phyloP scores from a whole-genome alignment of 2,888 invertebrate genomes.

The Cistogaster globosa region DNA sequence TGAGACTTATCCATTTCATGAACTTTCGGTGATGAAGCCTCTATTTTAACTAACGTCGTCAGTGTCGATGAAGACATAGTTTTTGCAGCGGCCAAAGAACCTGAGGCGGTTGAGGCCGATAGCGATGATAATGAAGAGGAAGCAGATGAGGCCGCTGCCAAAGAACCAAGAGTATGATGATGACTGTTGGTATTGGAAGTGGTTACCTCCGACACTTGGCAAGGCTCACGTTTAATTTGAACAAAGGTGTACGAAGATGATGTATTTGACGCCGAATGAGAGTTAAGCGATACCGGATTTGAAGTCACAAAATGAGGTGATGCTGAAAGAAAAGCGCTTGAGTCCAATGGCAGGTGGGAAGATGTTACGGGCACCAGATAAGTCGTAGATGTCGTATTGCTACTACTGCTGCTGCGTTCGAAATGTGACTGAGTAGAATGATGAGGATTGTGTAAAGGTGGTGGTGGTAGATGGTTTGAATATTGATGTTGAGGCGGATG shows the following conservation, averaged over 20 bases:
- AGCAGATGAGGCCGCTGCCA: slow-evolving; percentile 73
- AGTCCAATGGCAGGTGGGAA: slow-evolving; percentile 76
- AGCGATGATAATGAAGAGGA: slow-evolving; percentile 73
- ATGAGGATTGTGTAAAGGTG: slow-evolving; percentile 32
- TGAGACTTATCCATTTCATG: slow-evolving; percentile 78
- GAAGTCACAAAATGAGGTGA: slow-evolving; percentile 76
- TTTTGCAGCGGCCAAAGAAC: slow-evolving; percentile 75
- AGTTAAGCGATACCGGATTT: slow-evolving; percentile 61
- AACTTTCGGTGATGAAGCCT: slow-evolving; percentile 82
- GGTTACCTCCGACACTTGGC: slow-evolving; percentile 83
- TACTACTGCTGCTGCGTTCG: slow-evolving; percentile 72
- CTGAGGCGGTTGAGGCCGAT: slow-evolving; percentile 44
- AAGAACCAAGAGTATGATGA: slow-evolving; percentile 70
- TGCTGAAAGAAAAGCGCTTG: slow-evolving; percentile 63
- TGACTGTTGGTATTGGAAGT: slow-evolving; percentile 81
- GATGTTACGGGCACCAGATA: slow-evolving; percentile 78
- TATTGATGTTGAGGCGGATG: slow-evolving; percentile 36
- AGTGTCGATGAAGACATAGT: slow-evolving; percentile 80
- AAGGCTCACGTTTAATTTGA: slow-evolving; percentile 83
- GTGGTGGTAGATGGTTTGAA: slow-evolving; percentile 27
- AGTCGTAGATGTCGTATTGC: slow-evolving; percentile 71
- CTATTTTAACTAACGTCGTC: slow-evolving; percentile 82
- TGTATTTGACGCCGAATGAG: slow-evolving; percentile 71
- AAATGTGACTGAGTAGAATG: slow-evolving; percentile 66
- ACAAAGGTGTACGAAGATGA: slow-evolving; percentile 78